phyloP scores from a whole-genome alignment of 2,113 vertebrate species.

The Chelonoidis abingdonii region DNA sequence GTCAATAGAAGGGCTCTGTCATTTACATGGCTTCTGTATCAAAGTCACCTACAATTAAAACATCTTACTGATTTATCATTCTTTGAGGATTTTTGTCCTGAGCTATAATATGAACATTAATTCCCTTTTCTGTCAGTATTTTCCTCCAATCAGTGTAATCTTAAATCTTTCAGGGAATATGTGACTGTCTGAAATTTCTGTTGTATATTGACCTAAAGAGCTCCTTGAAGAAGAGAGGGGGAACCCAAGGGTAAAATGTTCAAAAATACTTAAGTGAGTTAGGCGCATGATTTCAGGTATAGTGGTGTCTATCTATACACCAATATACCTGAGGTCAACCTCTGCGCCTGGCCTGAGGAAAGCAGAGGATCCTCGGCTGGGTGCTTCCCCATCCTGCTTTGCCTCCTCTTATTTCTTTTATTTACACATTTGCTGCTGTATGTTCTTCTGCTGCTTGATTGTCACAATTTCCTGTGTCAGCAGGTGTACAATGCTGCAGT shows the following conservation, averaged over 20 bases:
- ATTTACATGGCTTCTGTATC: slow-evolving; percentile 73
- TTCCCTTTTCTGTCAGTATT: slow-evolving; percentile 57
- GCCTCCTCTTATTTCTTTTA: neutral
- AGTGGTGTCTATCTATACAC: neutral
- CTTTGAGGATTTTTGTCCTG: slow-evolving; percentile 59
- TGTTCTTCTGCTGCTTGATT: neutral
- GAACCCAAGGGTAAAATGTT: neutral
- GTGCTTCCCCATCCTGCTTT: neutral
- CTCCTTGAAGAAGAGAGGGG: slow-evolving; percentile 4
- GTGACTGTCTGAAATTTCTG: slow-evolving; percentile 49
- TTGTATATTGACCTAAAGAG: slow-evolving; percentile 48
- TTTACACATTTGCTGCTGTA: neutral
- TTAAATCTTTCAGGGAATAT: slow-evolving; percentile 69
- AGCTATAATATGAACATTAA: slow-evolving; percentile 49
- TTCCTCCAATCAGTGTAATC: slow-evolving; percentile 69
- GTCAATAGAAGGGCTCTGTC: slow-evolving; percentile 84
- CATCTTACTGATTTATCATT: slow-evolving; percentile 63
- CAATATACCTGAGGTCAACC: neutral
- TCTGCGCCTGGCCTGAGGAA: neutral
- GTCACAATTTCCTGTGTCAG: neutral
- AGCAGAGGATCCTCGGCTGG: neutral
- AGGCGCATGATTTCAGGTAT: neutral
- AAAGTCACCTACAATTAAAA: slow-evolving; percentile 64
- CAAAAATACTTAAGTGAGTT: neutral
- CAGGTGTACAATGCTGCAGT: neutral